Evolutionary conservation across 2,113 vertebrate species (phyloP).

Genomic region (Entelurus aequoreus): DNA sequence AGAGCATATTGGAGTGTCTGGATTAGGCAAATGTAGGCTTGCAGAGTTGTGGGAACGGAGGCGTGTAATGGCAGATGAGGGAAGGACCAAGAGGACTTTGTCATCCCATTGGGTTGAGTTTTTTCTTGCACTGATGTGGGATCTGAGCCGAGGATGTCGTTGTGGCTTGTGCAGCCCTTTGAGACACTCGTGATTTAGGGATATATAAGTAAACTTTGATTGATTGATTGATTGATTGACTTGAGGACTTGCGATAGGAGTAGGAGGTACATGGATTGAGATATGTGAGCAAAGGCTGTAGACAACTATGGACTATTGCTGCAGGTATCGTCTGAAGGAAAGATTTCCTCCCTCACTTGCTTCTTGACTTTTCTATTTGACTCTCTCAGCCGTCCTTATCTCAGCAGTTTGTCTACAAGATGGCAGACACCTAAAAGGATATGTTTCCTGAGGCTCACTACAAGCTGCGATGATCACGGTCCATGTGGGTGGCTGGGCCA

Average conservation of each 20-base stretch:
- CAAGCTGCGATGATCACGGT: background rate
- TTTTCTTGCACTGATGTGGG: no score
- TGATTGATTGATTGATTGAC: no score
- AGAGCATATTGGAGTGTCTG: background rate
- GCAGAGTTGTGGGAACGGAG: no score
- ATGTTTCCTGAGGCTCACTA: background rate
- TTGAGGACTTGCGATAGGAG: no score
- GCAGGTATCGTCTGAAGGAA: background rate
- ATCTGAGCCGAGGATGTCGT: no score
- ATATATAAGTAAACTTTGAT: no score
- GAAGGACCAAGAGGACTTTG: background rate
- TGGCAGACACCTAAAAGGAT: constrained; percentile 3
- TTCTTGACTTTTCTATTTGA: background rate
- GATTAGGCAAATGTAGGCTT: background rate
- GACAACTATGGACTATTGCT: background rate
- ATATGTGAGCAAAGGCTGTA: constrained; percentile 1
- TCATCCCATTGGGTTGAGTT: no score
- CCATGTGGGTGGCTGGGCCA: background rate
- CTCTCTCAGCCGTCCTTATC: background rate
- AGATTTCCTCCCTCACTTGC: background rate
- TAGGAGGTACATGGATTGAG: background rate
- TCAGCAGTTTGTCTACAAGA: background rate
- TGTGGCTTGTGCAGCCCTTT: no score
- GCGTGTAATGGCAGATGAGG: no score
- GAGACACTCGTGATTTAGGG: no score